These are phyloP conservation scores for Ciona savignyi DNA, from an alignment of 23 tunicate genomes.

Conservation along the genomic window DNA sequence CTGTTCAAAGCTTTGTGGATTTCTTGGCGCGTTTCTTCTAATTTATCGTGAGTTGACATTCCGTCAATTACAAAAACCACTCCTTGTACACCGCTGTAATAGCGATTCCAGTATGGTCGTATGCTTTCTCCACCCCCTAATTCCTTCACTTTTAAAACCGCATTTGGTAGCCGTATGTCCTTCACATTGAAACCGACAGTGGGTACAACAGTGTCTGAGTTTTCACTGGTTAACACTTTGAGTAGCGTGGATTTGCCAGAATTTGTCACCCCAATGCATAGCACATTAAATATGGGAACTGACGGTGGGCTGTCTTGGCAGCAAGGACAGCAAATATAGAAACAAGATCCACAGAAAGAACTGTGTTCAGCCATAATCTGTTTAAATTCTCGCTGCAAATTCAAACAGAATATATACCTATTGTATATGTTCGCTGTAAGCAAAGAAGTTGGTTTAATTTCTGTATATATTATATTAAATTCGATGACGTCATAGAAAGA, in stretches of 20 bases:
- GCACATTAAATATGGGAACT: constrained; percentile 18
- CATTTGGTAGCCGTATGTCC: constrained; percentile 43
- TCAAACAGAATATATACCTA: too few relatives aligned
- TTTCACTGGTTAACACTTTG: constrained; percentile 39
- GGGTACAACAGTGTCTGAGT: constrained; percentile 61
- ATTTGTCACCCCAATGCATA: constrained; percentile 65
- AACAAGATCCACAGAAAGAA: too few relatives aligned
- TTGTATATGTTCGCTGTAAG: too few relatives aligned
- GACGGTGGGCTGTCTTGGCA: constrained; percentile 42
- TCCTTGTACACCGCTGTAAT: constrained; percentile 34
- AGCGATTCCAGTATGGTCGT: constrained; percentile 59
- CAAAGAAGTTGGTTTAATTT: too few relatives aligned
- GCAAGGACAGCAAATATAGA: too few relatives aligned
- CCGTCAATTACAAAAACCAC: constrained; percentile 75
- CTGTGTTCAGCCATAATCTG: too few relatives aligned
- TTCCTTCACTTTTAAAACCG: constrained; percentile 47
- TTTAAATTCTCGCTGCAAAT: too few relatives aligned
- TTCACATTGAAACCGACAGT: constrained; percentile 63
- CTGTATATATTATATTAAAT: too few relatives aligned
- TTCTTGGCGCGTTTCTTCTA: constrained; percentile 37
- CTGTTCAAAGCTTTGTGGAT: constrained; percentile 28
- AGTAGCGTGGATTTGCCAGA: constrained; percentile 72
- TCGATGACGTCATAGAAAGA: too few relatives aligned
- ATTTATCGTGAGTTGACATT: constrained; percentile 32
- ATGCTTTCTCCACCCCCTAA: constrained; percentile 58